Base-by-base conservation (phyloP, 2,797 vertebrate species). In the Enteromius radiatus region DNA sequence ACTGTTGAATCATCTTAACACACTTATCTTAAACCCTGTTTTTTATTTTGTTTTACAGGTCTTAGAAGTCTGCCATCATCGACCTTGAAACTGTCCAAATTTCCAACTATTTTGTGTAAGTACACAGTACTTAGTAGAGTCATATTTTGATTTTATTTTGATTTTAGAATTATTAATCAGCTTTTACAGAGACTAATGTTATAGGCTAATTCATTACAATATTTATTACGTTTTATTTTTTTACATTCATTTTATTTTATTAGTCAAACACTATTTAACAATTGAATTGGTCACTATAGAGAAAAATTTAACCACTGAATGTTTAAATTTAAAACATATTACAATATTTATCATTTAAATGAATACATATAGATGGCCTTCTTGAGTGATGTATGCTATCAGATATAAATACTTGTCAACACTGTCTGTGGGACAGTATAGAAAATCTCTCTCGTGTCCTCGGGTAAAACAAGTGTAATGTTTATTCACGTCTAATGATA, bases 41-140 rank as follows among this genome's bases (percentile, higher is more conserved):
- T 28, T 15, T 28, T 67, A 36, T 75, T 73, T 61, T 75, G n/a
- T 68, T 56, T 84, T 64, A 45, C 81, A 89, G 88, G 78, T 86
- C 56, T 68, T 36, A 54, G 38, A 85, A 76, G 61, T 81, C 81
- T 59, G 15, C 67, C 76, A 36, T 71, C 61, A 56, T 77, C 76
- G 14, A 0, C 69, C 45, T 76, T 80, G 47, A 61, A 76, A 38
- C n/a, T 71, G 26, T 26, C 33, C 38, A 31, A 36, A 65, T 61
- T 82, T 68, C 23, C 63, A 45, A 21, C 43, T 17, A 21, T 23
- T 85, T 74, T 77, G 80, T 64, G 82, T 88, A 81, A 87, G 88
- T 85, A 12, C 11, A 47, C 23, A 26, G 15, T 59, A 23, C 54
- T 10, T 9, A 41, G n/a, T n/a, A n/a, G n/a, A n/a, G 17, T 31